Conservation (phyloP, 2,113 vertebrate species). For the Jaculus jaculus region DNA sequence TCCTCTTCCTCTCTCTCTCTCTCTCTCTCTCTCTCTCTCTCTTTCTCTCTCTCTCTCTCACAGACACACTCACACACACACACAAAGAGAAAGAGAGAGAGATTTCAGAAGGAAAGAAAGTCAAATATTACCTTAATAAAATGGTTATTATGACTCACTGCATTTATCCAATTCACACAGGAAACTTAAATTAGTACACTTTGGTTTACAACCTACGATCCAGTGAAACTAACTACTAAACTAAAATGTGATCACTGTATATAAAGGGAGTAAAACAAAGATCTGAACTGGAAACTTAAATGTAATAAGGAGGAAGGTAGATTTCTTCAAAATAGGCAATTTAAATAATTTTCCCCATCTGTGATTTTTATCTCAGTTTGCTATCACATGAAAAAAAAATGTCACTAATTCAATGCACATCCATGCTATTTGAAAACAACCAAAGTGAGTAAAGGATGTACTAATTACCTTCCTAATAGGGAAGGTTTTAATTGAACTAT, state of each 20-base stretch:
- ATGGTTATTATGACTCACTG: conserved; percentile 3
- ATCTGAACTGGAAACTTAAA: conserved; percentile 59
- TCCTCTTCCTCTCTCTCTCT: background rate
- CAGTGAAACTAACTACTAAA: conserved; percentile 58
- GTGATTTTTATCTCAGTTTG: conserved; percentile 62
- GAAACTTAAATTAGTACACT: conserved; percentile 51
- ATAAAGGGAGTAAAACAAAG: conserved; percentile 58
- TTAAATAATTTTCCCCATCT: conserved; percentile 63
- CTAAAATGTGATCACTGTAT: conserved; percentile 55
- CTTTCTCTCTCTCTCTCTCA: background rate
- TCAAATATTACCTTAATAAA: conserved; percentile 64
- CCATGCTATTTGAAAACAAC: conserved; percentile 60
- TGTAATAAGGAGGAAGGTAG: conserved; percentile 60
- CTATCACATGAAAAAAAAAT: conserved; percentile 46
- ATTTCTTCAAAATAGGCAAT: conserved; percentile 64
- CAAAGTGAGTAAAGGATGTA: conserved; percentile 62
- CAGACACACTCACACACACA: background rate
- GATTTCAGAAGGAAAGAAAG: conserved; percentile 29
- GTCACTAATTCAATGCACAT: conserved; percentile 60
- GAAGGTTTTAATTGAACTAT: conserved; percentile 65
- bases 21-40: background rate
- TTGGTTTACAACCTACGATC: conserved; percentile 48
- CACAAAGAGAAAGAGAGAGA: background rate
- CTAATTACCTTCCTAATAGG: conserved; percentile 74
- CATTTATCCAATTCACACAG: conserved; percentile 53